Evolutionary conservation across 2,113 vertebrate species (phyloP), one percentile per base, ranked within the genome.

Genomic region (Phylloscopus trochiloides): DNA sequence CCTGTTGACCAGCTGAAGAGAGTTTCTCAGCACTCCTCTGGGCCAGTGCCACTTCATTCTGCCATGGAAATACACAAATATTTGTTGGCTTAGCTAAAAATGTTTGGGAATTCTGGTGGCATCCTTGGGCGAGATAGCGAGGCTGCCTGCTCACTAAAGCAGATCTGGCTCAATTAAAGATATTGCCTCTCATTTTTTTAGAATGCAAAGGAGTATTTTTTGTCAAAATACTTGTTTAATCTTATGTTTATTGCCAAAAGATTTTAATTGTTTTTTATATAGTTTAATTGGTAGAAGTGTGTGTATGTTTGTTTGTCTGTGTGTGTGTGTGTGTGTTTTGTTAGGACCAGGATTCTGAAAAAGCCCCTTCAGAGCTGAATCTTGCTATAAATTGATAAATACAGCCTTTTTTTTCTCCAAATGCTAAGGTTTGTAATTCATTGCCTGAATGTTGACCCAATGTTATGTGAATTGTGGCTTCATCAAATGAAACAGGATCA

Each of bases 121-220:
- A 21, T 58, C 32, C 17, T 6, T 54, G 12, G 9, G 18, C 52
- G 26, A 38, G 36, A 25, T 3, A 55, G 10, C 0, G 1, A 38
- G 17, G 25, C n/a, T 71, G 15, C 5, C 42, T 38, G 14, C 45
- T 68, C 17, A 5, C 31, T 42, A 52, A 78, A 79, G 71, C 9
- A 12, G 24, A 82, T 45, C 48, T 88, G 36, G 28, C 62, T 29
- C 77, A 61, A 70, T 42, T 62, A 18, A 11, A 86, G 29, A 38
- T 36, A 57, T 3, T 59, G 17, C 22, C 7, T 14, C 10, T 74
- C 51, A 34, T 75, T 47, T 47, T 55, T 87, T 66, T 15, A 51
- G 14, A 75, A 63, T 17, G 10, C 48, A 55, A 74, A 74, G 11
- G 3, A 66, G 1, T 14, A 5, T 5, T 18, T 43, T 66, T 45